Evolutionary conservation across 2,797 vertebrate species (phyloP).

Genomic region (Darevskia nairensis): DNA sequence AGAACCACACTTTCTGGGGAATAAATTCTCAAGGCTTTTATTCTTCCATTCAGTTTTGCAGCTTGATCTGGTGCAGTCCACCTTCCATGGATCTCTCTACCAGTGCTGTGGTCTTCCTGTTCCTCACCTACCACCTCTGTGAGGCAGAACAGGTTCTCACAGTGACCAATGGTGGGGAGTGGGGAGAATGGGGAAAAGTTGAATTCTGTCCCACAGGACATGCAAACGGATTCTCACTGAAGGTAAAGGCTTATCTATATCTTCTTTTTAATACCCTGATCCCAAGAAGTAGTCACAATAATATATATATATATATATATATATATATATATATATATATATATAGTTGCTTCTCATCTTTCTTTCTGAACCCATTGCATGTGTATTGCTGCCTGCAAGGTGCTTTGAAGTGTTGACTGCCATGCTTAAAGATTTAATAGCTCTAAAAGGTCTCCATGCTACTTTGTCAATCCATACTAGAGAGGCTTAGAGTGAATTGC

Average conservation of each 20-base stretch:
- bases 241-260: slow-evolving; percentile 10
- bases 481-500: too few species aligned
- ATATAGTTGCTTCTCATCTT: too few species aligned
- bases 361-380: too few species aligned
- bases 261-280: background rate
- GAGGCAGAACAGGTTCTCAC: rapidly evolving
- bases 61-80: background rate
- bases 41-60: background rate
- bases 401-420: too few species aligned
- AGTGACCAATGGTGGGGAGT: background rate
- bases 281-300: background rate
- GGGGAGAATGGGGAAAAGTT: background rate
- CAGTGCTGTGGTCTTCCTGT: background rate
- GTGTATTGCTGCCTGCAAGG: too few species aligned
- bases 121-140: background rate
- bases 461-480: too few species aligned
- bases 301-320: too few species aligned
- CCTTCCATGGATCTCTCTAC: rapidly evolving
- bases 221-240: slow-evolving; percentile 9
- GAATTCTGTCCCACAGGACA: background rate
- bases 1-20: background rate
- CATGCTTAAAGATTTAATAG: too few species aligned
- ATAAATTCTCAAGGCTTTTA: background rate
- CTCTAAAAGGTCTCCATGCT: too few species aligned
- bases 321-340: too few species aligned